Evolutionary conservation across 2,113 vertebrate genomes (phyloP).

Genomic region (Embiotoca jacksoni): DNA sequence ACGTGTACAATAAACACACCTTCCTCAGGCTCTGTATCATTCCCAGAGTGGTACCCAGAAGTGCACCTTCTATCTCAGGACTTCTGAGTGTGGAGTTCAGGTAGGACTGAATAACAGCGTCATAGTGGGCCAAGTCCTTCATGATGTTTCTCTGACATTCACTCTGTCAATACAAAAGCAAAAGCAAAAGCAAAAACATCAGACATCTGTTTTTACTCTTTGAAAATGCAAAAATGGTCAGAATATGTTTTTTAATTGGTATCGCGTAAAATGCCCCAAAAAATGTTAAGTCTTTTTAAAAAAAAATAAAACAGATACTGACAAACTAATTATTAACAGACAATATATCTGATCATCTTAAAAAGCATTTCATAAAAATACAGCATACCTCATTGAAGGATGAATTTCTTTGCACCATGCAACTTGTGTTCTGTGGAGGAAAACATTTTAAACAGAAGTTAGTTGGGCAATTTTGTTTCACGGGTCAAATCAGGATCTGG

Average conservation of each 20-base stretch:
- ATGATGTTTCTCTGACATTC: slow-evolving; percentile 79
- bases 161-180: slow-evolving; percentile 56
- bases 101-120: slow-evolving; percentile 63
- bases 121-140: slow-evolving; percentile 77
- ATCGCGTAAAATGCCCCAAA: no score
- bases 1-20: slow-evolving; percentile 49
- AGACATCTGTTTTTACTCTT: background rate
- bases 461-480: no score
- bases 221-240: background rate
- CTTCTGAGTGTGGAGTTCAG: background rate
- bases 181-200: background rate
- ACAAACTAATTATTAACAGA: background rate
- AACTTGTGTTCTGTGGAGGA: slow-evolving; percentile 79
- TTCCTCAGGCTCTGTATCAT: slow-evolving; percentile 51
- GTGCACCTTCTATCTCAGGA: background rate
- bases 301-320: no score
- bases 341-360: background rate
- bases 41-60: slow-evolving; percentile 30
- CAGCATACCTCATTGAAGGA: slow-evolving; percentile 80
- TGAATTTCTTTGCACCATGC: slow-evolving; percentile 67
- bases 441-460: background rate
- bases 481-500: no score
- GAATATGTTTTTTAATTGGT: no score
- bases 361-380: background rate
- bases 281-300: no score